Evolutionary conservation across 30 jellyfish, hydroid and myxozoan genomes (phyloP), one percentile per base, ranked within the genome.

Genomic region (Cassiopea xamachana): DNA sequence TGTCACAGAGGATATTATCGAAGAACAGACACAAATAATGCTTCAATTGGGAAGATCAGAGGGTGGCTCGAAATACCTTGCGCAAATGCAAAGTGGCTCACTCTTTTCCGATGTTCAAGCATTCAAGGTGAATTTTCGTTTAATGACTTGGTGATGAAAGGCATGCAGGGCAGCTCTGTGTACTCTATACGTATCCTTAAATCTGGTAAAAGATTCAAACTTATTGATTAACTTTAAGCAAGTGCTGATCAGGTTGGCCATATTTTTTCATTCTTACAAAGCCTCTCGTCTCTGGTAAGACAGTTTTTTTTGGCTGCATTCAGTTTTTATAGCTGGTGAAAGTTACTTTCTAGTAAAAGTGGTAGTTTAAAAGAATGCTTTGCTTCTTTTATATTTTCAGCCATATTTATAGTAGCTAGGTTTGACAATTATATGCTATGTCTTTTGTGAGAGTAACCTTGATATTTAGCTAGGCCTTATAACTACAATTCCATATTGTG

Each of bases 11-110:
- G 99, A 95, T 79, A 91, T 95, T 90, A 75, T 95, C 1, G 96
- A 80, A 55, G 99, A 95, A 69, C 99, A 95, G 50, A 87, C 97
- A 1, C 87, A 90, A 19, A 80, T 95, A 15, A 74, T 95, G 62
- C 58, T 93, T 27, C 62, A 87, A 60, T 76, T 95, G n/a, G 98
- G 98, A 13, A 87, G 93, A 60, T 91, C 99, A 44, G 98, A 81
- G 27, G 98, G 93, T 61, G 99, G 94, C 9, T 67, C 97, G 0
- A 81, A 88, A 70, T 67, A 87, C 55, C 84, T 97, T 2, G 97
- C 97, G n/a, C 97, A 92, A 68, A 91, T 95, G 99, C 99, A 95
- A 81, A 68, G 97, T 64, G 94, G 96, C 49, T 95, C 98, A 15
- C 82, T 95, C 9, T 82, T 91, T 48, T 91, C 99, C 12, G 99